A percentile compares a stretch with the other conserved stretches of the same genome.
Evolutionary conservation across 2,888 invertebrate species (phyloP).

Genomic region (Petrolisthes manimaculis): DNA sequence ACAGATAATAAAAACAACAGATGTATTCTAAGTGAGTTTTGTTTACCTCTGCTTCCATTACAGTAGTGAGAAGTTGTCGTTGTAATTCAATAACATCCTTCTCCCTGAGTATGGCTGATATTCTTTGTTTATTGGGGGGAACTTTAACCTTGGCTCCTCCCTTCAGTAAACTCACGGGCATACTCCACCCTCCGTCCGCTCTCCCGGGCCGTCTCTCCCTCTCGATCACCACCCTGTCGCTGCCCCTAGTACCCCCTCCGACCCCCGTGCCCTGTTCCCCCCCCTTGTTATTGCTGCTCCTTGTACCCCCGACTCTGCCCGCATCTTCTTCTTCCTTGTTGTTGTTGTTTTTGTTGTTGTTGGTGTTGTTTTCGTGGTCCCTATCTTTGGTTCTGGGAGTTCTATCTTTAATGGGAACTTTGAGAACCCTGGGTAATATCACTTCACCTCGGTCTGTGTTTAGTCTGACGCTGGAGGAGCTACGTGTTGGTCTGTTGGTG

Average conservation of each 20-base stretch:
- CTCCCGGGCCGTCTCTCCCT: slow-evolving; percentile 51
- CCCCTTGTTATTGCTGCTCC: too few species aligned
- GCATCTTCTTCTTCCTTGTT: neutral
- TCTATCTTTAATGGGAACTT: slow-evolving; percentile 59
- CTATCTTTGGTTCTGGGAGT: slow-evolving; percentile 29
- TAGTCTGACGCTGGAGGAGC: slow-evolving; percentile 55
- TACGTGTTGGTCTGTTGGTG: neutral
- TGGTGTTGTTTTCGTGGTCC: neutral
- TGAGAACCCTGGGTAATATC: slow-evolving; percentile 58
- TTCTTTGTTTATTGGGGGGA: slow-evolving; percentile 60
- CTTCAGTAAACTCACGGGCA: slow-evolving; percentile 61
- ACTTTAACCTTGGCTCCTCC: slow-evolving; percentile 51
- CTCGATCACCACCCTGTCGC: slow-evolving; percentile 60
- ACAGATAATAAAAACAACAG: neutral
- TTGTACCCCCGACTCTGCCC: neutral
- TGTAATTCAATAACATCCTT: slow-evolving; percentile 67
- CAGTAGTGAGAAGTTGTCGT: slow-evolving; percentile 67
- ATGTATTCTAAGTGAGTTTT: neutral
- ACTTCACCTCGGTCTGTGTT: slow-evolving; percentile 46
- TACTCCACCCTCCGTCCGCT: slow-evolving; percentile 57
- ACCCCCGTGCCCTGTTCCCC: neutral
- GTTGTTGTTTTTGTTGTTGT: neutral
- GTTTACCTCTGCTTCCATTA: slow-evolving; percentile 67
- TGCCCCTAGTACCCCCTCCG: neutral
- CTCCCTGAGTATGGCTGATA: slow-evolving; percentile 66